Percentiles rank a stretch among this genome's conserved stretches.
Conservation (phyloP, 2,797 vertebrate genomes). For the Tachyglossus aculeatus region DNA sequence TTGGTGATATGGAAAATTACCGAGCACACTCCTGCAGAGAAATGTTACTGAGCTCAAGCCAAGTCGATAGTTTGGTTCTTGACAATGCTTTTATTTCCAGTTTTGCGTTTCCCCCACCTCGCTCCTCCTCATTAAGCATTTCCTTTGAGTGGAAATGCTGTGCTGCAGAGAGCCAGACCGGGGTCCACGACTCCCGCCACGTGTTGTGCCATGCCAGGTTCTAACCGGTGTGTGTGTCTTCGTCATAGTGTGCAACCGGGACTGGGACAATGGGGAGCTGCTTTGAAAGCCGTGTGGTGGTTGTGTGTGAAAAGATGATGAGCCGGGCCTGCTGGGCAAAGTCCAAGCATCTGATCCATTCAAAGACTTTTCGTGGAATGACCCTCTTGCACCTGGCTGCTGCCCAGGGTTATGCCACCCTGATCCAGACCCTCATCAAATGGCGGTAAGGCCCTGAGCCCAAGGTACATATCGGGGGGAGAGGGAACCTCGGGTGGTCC, state of each 20-base stretch:
- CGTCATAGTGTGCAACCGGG: conserved; percentile 76
- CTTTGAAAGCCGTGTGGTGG: conserved; percentile 96
- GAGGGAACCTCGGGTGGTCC: neutral
- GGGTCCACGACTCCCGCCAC: neutral
- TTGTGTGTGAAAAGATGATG: conserved; percentile 99
- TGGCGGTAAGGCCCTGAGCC: conserved; percentile 87
- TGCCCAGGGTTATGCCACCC: conserved; percentile 96
- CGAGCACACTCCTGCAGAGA: fast-evolving
- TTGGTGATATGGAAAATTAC: neutral
- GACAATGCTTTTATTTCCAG: neutral
- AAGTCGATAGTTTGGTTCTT: neutral
- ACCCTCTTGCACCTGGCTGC: conserved; percentile 96
- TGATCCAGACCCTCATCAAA: conserved; percentile 99
- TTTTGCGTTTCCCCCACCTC: neutral
- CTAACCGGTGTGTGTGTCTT: conserved; percentile 50
- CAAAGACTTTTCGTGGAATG: conserved; percentile 98
- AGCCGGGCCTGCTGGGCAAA: conserved; percentile 97
- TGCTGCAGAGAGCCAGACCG: fast-evolving
- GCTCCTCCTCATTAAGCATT: neutral
- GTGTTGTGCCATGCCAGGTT: neutral
- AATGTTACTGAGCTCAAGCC: neutral
- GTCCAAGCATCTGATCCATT: conserved; percentile 98
- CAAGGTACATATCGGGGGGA: neutral
- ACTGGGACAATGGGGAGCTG: conserved; percentile 90
- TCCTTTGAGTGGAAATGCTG: neutral